Evolutionary conservation across 2,888 invertebrate genomes (phyloP).

Genomic region (Athripsodes cinereus): DNA sequence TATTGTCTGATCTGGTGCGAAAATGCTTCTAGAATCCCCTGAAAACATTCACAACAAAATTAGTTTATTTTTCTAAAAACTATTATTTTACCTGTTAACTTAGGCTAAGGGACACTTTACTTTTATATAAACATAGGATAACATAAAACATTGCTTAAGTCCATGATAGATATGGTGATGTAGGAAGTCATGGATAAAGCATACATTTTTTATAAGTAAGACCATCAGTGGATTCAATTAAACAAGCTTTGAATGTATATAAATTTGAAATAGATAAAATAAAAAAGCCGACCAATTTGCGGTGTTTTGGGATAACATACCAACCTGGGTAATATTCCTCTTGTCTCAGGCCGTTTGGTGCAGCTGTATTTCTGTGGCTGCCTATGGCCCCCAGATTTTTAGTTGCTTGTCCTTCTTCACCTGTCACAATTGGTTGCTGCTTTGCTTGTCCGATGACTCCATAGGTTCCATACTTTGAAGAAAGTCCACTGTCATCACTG

Average conservation of each 20-base stretch:
- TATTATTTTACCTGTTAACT: too few relatives aligned
- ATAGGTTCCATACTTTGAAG: not conserved
- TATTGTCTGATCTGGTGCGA: conserved; percentile 73
- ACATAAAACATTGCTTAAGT: too few relatives aligned
- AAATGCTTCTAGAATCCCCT: conserved; percentile 52
- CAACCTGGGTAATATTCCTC: conserved; percentile 20
- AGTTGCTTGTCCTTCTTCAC: not conserved
- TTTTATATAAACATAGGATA: too few relatives aligned
- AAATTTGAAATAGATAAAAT: not conserved
- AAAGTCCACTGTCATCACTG: not conserved
- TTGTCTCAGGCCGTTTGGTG: conserved; percentile 16
- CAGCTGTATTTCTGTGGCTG: conserved; percentile 13
- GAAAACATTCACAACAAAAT: conserved; percentile 1
- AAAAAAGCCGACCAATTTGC: not conserved
- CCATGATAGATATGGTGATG: too few relatives aligned
- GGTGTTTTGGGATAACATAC: conserved; percentile 4
- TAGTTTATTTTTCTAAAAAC: too few relatives aligned
- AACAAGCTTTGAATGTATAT: not conserved
- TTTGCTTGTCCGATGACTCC: not conserved
- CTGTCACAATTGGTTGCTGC: not conserved
- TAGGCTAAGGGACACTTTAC: too few relatives aligned
- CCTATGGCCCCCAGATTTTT: conserved; percentile 20
- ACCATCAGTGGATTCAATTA: too few relatives aligned
- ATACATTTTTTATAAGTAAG: too few relatives aligned
- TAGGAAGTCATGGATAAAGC: too few relatives aligned